Percentiles rank a stretch among this genome's conserved stretches.
Conservation (phyloP, 2,113 vertebrate species). For the Oreocharis arfaki region DNA sequence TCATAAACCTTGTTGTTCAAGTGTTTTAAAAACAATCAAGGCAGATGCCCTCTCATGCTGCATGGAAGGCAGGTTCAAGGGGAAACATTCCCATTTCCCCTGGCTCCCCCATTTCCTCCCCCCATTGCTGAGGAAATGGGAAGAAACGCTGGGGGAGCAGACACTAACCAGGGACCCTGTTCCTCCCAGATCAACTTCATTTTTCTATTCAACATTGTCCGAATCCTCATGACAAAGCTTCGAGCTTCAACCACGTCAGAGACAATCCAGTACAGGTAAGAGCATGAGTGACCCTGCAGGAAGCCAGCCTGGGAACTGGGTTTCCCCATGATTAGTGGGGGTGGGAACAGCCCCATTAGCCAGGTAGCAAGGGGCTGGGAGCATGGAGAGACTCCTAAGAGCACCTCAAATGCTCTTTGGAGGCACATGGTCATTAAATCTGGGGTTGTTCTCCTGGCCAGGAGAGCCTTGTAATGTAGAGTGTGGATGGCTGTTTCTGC, state of each 20-base stretch:
- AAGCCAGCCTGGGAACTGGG: neutral
- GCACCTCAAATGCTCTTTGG: neutral
- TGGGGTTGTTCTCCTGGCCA: neutral
- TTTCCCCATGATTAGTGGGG: no score
- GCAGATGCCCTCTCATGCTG: no score
- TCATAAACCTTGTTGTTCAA: neutral
- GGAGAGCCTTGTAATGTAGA: neutral
- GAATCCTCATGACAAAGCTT: slow-evolving; percentile 95
- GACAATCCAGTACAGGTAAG: slow-evolving; percentile 88
- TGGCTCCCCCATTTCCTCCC: no score
- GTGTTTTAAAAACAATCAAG: neutral
- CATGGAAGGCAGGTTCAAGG: neutral
- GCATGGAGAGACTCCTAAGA: neutral
- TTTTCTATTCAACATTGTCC: slow-evolving; percentile 95
- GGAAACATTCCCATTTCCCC: neutral
- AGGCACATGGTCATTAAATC: fast-evolving
- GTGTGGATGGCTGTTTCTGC: neutral
- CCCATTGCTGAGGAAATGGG: neutral
- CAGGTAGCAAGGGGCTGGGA: neutral
- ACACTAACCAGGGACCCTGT: neutral
- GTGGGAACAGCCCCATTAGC: neutral
- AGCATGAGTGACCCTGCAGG: fast-evolving
- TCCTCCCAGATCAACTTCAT: slow-evolving; percentile 90
- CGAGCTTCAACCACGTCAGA: slow-evolving; percentile 92
- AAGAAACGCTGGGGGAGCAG: neutral